phyloP scores from a whole-genome alignment of 2,113 vertebrate genomes.

The Notothenia coriiceps region DNA sequence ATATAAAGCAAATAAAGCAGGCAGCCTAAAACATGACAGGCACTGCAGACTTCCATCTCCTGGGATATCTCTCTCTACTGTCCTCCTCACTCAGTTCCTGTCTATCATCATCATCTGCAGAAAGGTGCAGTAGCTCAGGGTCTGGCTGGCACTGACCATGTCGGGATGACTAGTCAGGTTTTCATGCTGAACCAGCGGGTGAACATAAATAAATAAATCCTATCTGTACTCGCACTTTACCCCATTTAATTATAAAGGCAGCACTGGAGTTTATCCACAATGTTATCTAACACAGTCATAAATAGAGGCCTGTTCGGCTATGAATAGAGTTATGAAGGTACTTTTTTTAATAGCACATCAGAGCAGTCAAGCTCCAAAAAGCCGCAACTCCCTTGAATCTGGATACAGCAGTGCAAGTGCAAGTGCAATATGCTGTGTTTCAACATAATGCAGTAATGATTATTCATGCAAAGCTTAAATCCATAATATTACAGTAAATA shows the following conservation, averaged over 20 bases:
- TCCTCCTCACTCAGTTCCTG: neutral
- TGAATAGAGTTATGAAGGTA: neutral
- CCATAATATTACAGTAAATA: neutral
- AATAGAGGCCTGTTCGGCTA: neutral
- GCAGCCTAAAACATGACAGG: slow-evolving; percentile 12
- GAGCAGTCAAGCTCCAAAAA: slow-evolving; percentile 4
- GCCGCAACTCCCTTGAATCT: slow-evolving; percentile 9
- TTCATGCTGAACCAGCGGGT: neutral
- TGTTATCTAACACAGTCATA: neutral
- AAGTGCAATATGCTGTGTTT: neutral
- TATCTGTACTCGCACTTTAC: neutral
- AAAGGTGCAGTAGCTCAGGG: slow-evolving; percentile 17
- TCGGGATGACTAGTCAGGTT: slow-evolving; percentile 27
- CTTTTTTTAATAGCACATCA: neutral
- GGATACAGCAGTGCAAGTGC: neutral
- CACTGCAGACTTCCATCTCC: slow-evolving; percentile 11
- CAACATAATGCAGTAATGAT: neutral
- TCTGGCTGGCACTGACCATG: slow-evolving; percentile 17
- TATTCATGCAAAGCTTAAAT: neutral
- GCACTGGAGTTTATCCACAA: neutral
- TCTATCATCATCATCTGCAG: slow-evolving; percentile 18
- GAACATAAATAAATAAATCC: slow-evolving; percentile 1
- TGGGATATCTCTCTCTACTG: neutral
- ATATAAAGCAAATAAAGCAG: slow-evolving; percentile 27
- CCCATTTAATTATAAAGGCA: neutral